Conservation (phyloP, 2,888 invertebrate species). For the Oligia fasciuncula region DNA sequence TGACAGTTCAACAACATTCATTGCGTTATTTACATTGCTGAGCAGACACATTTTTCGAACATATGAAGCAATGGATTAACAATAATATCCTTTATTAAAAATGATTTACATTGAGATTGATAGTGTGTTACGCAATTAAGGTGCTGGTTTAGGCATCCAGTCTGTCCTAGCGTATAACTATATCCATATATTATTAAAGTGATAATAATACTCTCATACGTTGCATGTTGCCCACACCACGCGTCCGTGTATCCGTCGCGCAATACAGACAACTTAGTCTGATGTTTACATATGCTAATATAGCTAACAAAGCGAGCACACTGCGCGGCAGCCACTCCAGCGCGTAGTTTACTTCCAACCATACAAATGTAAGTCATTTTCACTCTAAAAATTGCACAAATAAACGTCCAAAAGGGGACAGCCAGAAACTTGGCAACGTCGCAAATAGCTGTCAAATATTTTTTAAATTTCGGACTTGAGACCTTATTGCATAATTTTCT, state of each 20-base stretch:
- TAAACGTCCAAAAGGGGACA: not conserved
- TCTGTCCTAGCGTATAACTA: not conserved
- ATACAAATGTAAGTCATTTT: slow-evolving; percentile 55
- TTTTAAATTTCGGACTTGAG: not conserved
- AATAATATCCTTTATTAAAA: too few relatives aligned
- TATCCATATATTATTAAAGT: too few relatives aligned
- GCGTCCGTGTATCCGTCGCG: slow-evolving; percentile 32
- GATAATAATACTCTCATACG: not conserved
- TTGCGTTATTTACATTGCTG: too few relatives aligned
- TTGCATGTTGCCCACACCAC: not conserved
- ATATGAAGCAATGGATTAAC: too few relatives aligned
- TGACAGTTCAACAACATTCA: too few relatives aligned
- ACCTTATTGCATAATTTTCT: not conserved
- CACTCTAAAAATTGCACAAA: slow-evolving; percentile 3
- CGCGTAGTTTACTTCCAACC: slow-evolving; percentile 36
- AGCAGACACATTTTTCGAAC: too few relatives aligned
- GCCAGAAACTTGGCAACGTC: not conserved
- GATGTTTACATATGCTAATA: slow-evolving; percentile 70
- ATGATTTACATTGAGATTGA: too few relatives aligned
- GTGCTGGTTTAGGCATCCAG: not conserved
- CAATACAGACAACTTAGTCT: slow-evolving; percentile 50
- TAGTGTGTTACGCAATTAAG: too few relatives aligned
- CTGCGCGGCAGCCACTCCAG: slow-evolving; percentile 42
- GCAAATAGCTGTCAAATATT: not conserved
- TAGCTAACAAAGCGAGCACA: slow-evolving; percentile 44